Evolutionary conservation across 2,797 vertebrate species (phyloP).

Genomic region (Pipistrellus kuhlii): DNA sequence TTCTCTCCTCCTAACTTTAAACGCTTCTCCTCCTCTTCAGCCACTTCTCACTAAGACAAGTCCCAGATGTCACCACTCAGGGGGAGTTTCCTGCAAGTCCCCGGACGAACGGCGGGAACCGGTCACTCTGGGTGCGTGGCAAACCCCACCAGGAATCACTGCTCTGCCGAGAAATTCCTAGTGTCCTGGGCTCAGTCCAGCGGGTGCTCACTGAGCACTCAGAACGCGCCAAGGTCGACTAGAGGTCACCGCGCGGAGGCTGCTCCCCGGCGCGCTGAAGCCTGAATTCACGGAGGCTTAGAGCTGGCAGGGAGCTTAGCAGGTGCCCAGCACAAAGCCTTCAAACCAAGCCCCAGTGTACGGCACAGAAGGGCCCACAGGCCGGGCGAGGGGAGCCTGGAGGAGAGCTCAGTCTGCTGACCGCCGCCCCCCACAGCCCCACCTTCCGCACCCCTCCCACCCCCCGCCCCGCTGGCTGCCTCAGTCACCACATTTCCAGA

Average conservation of each 20-base stretch:
- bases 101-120: neutral
- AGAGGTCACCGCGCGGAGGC: constrained; percentile 49
- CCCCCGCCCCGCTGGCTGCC: accelerated
- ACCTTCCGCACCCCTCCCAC: too few relatives aligned
- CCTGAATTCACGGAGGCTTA: neutral
- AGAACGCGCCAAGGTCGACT: constrained; percentile 71
- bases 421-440: neutral
- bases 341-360: neutral
- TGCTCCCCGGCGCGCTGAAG: neutral
- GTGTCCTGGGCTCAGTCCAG: constrained; percentile 70
- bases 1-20: neutral
- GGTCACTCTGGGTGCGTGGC: neutral
- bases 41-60: neutral
- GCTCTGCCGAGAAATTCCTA: constrained; percentile 69
- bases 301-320: neutral
- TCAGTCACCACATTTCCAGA: neutral
- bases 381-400: neutral
- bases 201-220: constrained; percentile 60
- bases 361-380: neutral
- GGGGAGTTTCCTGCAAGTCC: neutral
- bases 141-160: constrained; percentile 39
- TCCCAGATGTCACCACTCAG: neutral
- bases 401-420: neutral
- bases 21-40: neutral
- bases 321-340: neutral